Conservation (phyloP, 2,797 vertebrate genomes). For the Falco biarmicus region DNA sequence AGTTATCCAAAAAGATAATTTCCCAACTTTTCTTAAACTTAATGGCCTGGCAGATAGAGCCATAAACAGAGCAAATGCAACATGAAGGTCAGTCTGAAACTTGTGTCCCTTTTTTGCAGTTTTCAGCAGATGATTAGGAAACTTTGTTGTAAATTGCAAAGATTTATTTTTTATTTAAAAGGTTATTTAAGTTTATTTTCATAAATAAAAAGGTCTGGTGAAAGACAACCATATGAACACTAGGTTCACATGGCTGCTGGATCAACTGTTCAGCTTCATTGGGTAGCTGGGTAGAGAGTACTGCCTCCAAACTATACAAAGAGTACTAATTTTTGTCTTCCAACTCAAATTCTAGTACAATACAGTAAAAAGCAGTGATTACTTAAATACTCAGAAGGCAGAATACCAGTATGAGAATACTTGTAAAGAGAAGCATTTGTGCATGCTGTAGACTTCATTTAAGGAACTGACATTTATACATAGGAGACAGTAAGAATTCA, state of each 20-base stretch:
- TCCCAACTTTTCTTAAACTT: background rate
- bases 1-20: background rate
- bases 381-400: background rate
- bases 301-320: background rate
- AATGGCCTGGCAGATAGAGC: background rate
- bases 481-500: background rate
- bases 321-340: background rate
- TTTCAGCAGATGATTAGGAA: background rate
- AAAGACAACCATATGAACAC: background rate
- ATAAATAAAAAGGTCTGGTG: background rate
- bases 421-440: background rate
- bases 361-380: background rate
- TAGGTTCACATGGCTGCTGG: background rate
- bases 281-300: background rate
- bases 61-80: background rate
- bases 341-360: background rate
- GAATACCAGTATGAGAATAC: background rate
- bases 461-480: background rate
- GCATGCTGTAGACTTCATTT: background rate
- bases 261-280: background rate
- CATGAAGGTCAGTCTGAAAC: background rate
- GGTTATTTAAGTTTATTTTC: background rate
- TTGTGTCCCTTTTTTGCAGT: background rate
- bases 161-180: background rate
- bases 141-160: background rate